Conservation (phyloP, 2,888 invertebrate species). For the Emmelina monodactyla region DNA sequence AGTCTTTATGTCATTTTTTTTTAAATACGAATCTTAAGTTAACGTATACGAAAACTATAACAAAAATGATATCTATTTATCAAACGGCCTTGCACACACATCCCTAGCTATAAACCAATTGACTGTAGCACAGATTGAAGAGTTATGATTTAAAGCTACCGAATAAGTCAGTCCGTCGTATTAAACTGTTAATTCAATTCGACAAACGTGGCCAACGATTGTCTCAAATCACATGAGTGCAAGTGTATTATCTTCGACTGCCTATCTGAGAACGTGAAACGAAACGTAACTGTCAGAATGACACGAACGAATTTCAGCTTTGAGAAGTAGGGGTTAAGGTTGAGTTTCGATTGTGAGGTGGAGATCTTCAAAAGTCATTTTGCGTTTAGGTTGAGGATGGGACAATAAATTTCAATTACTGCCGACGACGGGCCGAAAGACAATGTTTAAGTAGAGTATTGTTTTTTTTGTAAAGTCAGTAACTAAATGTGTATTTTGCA, state of each 20-base stretch:
- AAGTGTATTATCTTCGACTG: constrained; percentile 59
- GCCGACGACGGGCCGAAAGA: constrained; percentile 42
- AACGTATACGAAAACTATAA: too few species aligned
- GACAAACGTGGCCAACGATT: constrained; percentile 45
- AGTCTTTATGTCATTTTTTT: too few species aligned
- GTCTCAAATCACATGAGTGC: constrained; percentile 58
- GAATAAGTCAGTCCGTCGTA: constrained; percentile 5
- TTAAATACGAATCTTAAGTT: too few species aligned
- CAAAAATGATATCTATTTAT: too few species aligned
- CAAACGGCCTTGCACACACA: too few species aligned
- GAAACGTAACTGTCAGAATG: constrained; percentile 24
- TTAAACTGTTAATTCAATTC: constrained; percentile 44
- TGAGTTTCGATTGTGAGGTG: constrained; percentile 18
- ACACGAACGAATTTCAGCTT: constrained; percentile 19
- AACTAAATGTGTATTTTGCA: background rate
- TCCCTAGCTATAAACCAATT: too few species aligned
- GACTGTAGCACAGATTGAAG: too few species aligned
- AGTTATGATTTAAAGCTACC: too few species aligned
- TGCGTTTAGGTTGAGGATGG: constrained; percentile 36
- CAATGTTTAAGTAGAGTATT: constrained; percentile 33
- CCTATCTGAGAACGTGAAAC: constrained; percentile 27
- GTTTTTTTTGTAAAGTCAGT: background rate
- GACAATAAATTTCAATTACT: constrained; percentile 63
- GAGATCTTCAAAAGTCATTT: constrained; percentile 28
- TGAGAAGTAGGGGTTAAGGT: constrained; percentile 20